Percentiles rank a stretch among this genome's conserved stretches.
These are phyloP conservation scores for Dugesia japonica DNA, from an alignment of 2,888 invertebrate species.

Conservation along the genomic window DNA sequence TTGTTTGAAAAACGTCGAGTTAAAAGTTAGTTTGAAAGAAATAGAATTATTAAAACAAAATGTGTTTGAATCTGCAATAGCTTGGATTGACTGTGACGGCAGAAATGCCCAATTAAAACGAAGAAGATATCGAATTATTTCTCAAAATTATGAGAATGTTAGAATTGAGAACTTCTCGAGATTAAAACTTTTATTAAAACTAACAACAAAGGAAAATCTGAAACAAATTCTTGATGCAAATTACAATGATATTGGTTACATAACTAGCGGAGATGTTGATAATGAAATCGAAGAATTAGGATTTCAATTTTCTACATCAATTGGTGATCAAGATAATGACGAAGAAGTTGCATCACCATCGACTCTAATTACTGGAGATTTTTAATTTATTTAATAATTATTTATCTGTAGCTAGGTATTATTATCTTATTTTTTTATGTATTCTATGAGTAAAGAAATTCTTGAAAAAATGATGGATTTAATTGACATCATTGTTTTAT, in stretches of 20 bases:
- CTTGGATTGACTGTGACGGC: not conserved
- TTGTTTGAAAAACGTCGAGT: not conserved
- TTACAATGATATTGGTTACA: not conserved
- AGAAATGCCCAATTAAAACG: not conserved
- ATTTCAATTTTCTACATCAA: not conserved
- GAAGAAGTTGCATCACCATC: not conserved
- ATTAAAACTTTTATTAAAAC: not conserved
- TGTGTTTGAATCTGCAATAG: not conserved
- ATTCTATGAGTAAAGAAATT: too few species aligned
- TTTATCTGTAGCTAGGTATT: too few species aligned
- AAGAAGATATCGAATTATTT: not conserved
- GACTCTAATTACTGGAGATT: not conserved
- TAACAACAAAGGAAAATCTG: not conserved
- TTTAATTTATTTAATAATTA: not conserved
- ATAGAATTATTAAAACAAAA: not conserved
- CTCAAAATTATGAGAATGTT: not conserved
- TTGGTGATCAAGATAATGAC: not conserved
- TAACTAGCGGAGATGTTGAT: not conserved
- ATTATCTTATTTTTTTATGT: too few species aligned
- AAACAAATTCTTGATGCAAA: not conserved
- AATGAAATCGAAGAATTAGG: not conserved
- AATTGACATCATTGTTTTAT: too few species aligned
- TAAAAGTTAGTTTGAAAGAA: not conserved
- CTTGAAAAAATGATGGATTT: too few species aligned
- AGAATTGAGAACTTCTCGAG: not conserved